Conservation (phyloP, 1,140 invertebrate genomes). For the Heliconius melpomene region DNA sequence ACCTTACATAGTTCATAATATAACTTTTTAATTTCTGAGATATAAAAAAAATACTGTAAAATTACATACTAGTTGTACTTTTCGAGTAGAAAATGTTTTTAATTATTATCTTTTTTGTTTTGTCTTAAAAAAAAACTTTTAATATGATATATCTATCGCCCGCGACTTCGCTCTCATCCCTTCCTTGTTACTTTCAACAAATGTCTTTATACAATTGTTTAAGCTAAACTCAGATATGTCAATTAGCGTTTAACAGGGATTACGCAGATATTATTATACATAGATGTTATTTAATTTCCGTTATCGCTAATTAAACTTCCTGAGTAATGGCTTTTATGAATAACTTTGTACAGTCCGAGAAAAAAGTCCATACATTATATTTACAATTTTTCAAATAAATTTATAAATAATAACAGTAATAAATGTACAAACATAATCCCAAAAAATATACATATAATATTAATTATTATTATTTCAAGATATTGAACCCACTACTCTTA, state of each 20-base stretch:
- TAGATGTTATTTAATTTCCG: not conserved
- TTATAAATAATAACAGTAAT: not conserved
- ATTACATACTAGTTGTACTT: constrained; percentile 35
- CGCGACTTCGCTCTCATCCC: not conserved
- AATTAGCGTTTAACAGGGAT: too few relatives aligned
- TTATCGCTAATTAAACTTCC: not conserved
- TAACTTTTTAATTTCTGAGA: not conserved
- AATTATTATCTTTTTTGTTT: not conserved
- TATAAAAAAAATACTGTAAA: constrained; percentile 29
- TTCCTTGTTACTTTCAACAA: not conserved
- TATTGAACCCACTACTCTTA: constrained; percentile 25
- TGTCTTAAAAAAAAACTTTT: not conserved
- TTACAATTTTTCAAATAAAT: constrained; percentile 9
- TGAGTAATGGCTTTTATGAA: not conserved
- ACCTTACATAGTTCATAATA: not conserved
- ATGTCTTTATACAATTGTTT: not conserved
- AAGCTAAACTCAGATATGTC: not conserved
- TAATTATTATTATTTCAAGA: constrained; percentile 19
- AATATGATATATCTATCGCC: not conserved
- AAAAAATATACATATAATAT: not conserved
- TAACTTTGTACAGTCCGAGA: not conserved
- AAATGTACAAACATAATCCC: not conserved
- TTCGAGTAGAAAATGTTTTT: constrained; percentile 24
- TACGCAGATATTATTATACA: too few relatives aligned
- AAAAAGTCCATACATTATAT: not conserved